Evolutionary conservation across 2,888 invertebrate species (phyloP), one percentile per base, ranked within the genome.

Genomic region (Dasysyrphus tricinctus): DNA sequence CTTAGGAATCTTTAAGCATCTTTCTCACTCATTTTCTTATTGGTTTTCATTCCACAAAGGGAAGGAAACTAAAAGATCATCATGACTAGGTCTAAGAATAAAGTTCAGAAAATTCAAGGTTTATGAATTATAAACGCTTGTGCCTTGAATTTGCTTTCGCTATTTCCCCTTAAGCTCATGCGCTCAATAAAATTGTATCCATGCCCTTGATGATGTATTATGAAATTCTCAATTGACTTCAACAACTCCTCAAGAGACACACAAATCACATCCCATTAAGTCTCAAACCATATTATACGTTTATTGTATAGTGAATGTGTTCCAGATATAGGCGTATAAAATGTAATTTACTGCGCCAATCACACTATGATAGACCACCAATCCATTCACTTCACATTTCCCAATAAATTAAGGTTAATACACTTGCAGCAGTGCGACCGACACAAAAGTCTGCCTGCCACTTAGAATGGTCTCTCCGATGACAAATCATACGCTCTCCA

Each of bases 321-420:
- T 63, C 44, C 63, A 44, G 29, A 63, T 63, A 63, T 44, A 63
- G 59, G 42, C 42, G 44, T 47, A 63, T 70, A 65, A 56, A 73
- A 69, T 74, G 42, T 69, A 61, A 82, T 78, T 82, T 69, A 74
- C 67, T 37, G 67, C 16, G 47, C 29, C 57, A 51, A 72, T 78
- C 44, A 32, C 19, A 44, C 73, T 49, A 24, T 29, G 79, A 79
- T 67, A 74, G 37, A 67, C 72, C 65, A 63, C 70, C 73, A 69
- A 73, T 61, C 78, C 74, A 47, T 82, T 82, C 83, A 74, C 69
- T 83, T 75, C 79, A 79, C 79, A 78, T 63, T 74, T 79, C 79
- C 69, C n/a, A 79, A 69, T 63, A 69, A 79, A 74, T 83, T 70
- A 56, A 79, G 74, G 69, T 42, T 79, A 79, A 79, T 70, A 76